Evolutionary conservation across 2,888 invertebrate species (phyloP).

Genomic region (Apeira syringaria): DNA sequence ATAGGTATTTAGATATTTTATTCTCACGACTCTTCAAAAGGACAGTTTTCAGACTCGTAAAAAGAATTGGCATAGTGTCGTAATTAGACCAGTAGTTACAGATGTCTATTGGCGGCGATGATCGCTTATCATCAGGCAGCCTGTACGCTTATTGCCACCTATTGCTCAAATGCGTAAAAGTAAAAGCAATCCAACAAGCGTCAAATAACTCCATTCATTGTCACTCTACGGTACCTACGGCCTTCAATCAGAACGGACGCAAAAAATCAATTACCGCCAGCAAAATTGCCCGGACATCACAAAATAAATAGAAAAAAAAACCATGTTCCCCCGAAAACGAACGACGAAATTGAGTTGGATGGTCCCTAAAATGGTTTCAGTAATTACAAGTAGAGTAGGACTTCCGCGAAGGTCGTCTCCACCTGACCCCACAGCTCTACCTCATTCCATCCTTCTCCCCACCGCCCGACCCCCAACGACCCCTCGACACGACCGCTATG

Average conservation of each 20-base stretch:
- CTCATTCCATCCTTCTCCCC: conserved; percentile 8
- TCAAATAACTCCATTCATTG: too few relatives aligned
- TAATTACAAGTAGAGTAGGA: conserved; percentile 54
- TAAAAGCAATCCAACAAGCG: too few relatives aligned
- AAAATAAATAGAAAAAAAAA: conserved; percentile 31
- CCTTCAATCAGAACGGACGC: background rate
- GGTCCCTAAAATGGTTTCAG: conserved; percentile 43
- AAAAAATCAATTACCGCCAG: background rate
- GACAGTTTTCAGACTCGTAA: too few relatives aligned
- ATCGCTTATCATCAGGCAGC: too few relatives aligned
- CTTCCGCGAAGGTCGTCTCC: conserved; percentile 57
- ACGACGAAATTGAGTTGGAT: conserved; percentile 46
- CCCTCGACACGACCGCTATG: conserved; percentile 25
- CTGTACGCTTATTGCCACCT: too few relatives aligned
- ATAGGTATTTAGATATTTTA: too few relatives aligned
- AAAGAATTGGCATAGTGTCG: too few relatives aligned
- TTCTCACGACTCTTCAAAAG: too few relatives aligned
- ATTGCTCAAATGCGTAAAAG: too few relatives aligned
- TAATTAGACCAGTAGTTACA: too few relatives aligned
- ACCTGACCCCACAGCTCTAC: conserved; percentile 27
- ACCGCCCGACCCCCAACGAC: conserved; percentile 20
- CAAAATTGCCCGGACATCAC: background rate
- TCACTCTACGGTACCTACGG: too few relatives aligned
- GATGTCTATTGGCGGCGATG: too few relatives aligned
- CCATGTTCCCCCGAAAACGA: conserved; percentile 34